phyloP scores from a whole-genome alignment of 2,113 vertebrate genomes.

The Percopsis transmontana region DNA sequence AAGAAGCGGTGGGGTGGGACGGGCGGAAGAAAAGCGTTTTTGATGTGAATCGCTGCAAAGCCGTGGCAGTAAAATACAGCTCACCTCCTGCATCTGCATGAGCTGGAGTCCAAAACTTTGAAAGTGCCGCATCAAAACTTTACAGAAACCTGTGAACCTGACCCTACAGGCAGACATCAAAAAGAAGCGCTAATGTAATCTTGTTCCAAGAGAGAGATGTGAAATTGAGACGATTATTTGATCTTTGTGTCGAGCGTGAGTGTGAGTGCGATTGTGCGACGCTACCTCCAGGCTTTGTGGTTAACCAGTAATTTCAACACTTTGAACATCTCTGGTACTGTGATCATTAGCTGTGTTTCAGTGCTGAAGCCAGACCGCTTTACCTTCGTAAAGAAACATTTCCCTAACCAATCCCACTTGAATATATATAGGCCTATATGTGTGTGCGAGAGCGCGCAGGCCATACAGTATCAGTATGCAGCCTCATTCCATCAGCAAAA shows the following conservation, averaged over 20 bases:
- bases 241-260: constrained; percentile 43
- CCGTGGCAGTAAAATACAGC: constrained; percentile 48
- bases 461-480: constrained; percentile 9
- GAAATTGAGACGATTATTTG: constrained; percentile 63
- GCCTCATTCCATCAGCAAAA: constrained; percentile 32
- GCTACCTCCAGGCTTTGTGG: constrained; percentile 41
- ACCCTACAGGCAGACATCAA: constrained; percentile 49
- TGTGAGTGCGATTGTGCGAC: constrained; percentile 22
- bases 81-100: constrained; percentile 44
- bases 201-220: constrained; percentile 53
- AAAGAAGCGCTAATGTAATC: constrained; percentile 57
- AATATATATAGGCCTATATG: background rate
- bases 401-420: background rate
- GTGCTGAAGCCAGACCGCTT: constrained; percentile 14
- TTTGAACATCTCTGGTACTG: constrained; percentile 33
- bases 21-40: constrained; percentile 26
- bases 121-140: constrained; percentile 47
- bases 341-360: constrained; percentile 22
- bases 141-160: constrained; percentile 1
- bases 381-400: background rate
- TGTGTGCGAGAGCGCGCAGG: background rate
- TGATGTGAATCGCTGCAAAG: constrained; percentile 59
- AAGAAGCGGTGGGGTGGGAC: constrained; percentile 8
- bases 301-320: constrained; percentile 48
- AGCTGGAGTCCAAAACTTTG: constrained; percentile 58